Evolutionary conservation across 1,140 invertebrate species (phyloP).

Genomic region (Calephelis nemesis): DNA sequence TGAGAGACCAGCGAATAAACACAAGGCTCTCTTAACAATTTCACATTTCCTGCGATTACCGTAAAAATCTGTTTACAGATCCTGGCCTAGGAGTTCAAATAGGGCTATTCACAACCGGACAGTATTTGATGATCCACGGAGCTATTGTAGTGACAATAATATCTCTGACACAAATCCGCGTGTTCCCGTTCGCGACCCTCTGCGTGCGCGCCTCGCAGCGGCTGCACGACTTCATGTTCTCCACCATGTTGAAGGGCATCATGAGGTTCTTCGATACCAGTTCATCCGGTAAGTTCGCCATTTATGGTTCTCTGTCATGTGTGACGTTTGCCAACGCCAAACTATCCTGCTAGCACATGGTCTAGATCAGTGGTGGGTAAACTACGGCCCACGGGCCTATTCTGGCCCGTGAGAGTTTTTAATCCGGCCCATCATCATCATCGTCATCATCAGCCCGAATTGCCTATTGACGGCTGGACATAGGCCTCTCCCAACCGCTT

Average conservation of each 20-base stretch:
- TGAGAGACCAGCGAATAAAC: too few relatives aligned
- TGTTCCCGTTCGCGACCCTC: constrained; percentile 80
- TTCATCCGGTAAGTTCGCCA: constrained; percentile 81
- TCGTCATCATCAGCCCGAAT: too few relatives aligned
- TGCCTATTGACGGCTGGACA: too few relatives aligned
- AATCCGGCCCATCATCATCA: too few relatives aligned
- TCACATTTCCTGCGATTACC: not conserved
- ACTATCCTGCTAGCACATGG: too few relatives aligned
- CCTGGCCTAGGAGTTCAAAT: constrained; percentile 56
- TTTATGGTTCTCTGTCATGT: too few relatives aligned
- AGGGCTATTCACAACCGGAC: constrained; percentile 58
- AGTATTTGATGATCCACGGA: constrained; percentile 64
- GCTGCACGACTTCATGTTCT: constrained; percentile 84
- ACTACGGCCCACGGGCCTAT: too few relatives aligned
- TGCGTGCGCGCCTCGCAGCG: constrained; percentile 80
- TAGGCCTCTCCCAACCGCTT: too few relatives aligned
- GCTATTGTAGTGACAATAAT: constrained; percentile 42
- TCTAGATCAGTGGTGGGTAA: too few relatives aligned
- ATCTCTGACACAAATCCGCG: constrained; percentile 60
- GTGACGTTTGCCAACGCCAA: too few relatives aligned
- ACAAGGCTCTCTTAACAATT: not conserved
- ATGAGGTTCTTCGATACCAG: constrained; percentile 93
- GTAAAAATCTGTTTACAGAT: constrained; percentile 36
- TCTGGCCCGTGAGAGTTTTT: too few relatives aligned
- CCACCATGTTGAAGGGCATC: constrained; percentile 83